Evolutionary conservation across 2,888 invertebrate genomes (phyloP).

Genomic region (Branchellion lobata): DNA sequence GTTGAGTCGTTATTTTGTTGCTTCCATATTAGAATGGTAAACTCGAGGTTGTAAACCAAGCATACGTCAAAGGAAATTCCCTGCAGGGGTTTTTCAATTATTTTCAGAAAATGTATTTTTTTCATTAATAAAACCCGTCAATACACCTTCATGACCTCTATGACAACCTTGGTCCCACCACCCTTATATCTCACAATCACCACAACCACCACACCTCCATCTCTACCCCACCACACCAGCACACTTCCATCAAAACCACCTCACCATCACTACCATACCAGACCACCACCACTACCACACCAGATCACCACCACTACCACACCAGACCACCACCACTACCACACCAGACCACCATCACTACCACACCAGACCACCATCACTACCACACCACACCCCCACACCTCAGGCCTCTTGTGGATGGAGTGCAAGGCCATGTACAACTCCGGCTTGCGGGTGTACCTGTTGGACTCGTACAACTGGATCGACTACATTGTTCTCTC

Average conservation of each 20-base stretch:
- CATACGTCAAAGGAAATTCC: too few relatives aligned
- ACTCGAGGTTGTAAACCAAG: too few relatives aligned
- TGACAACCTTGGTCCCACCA: background rate
- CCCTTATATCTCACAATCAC: background rate
- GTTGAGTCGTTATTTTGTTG: too few relatives aligned
- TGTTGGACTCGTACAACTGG: constrained; percentile 61
- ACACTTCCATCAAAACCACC: background rate
- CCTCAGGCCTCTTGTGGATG: constrained; percentile 60
- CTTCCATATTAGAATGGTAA: too few relatives aligned
- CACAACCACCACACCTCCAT: background rate
- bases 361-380: too few relatives aligned
- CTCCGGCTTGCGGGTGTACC: constrained; percentile 59
- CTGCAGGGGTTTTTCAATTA: too few relatives aligned
- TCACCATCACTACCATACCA: background rate
- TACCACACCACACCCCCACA: too few relatives aligned
- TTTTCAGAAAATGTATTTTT: too few relatives aligned
- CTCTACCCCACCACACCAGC: background rate
- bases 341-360: background rate
- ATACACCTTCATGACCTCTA: background rate
- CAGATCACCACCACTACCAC: background rate
- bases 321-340: background rate
- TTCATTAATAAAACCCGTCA: background rate
- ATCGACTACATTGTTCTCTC: constrained; percentile 61
- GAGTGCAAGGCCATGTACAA: constrained; percentile 62
- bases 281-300: background rate